phyloP scores from a whole-genome alignment of 2,113 vertebrate species.

The Chamaea fasciata region DNA sequence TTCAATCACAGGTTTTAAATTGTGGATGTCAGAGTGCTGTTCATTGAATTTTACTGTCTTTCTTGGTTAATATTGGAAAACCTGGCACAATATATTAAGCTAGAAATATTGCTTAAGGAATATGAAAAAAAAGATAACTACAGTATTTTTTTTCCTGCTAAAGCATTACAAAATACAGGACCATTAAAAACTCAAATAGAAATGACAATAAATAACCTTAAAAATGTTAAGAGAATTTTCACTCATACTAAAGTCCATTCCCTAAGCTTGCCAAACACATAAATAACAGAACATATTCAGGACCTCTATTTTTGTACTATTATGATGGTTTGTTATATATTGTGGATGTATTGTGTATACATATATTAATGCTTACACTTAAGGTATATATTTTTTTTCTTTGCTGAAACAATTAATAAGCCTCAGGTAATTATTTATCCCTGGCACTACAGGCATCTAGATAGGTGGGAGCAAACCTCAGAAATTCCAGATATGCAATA shows the following conservation, averaged over 20 bases:
- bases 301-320: slow-evolving; percentile 62
- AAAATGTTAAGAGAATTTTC: slow-evolving; percentile 67
- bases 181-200: slow-evolving; percentile 74
- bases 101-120: slow-evolving; percentile 76
- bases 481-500: slow-evolving; percentile 62
- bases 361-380: slow-evolving; percentile 70
- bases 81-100: slow-evolving; percentile 75
- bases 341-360: slow-evolving; percentile 63
- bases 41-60: slow-evolving; percentile 69
- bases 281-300: slow-evolving; percentile 65
- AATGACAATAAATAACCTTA: slow-evolving; percentile 69
- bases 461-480: slow-evolving; percentile 58
- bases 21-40: slow-evolving; percentile 63
- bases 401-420: slow-evolving; percentile 73
- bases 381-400: slow-evolving; percentile 71
- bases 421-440: slow-evolving; percentile 66
- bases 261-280: slow-evolving; percentile 59
- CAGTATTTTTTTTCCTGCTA: slow-evolving; percentile 72
- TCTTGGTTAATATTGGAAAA: slow-evolving; percentile 68
- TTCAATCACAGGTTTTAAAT: slow-evolving; percentile 72
- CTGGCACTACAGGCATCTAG: slow-evolving; percentile 56
- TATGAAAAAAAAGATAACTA: slow-evolving; percentile 70
- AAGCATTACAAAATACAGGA: slow-evolving; percentile 76
- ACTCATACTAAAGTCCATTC: slow-evolving; percentile 60
- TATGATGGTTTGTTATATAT: slow-evolving; percentile 58